phyloP scores from a whole-genome alignment of 2,113 vertebrate genomes.

The Dinomys branickii region DNA sequence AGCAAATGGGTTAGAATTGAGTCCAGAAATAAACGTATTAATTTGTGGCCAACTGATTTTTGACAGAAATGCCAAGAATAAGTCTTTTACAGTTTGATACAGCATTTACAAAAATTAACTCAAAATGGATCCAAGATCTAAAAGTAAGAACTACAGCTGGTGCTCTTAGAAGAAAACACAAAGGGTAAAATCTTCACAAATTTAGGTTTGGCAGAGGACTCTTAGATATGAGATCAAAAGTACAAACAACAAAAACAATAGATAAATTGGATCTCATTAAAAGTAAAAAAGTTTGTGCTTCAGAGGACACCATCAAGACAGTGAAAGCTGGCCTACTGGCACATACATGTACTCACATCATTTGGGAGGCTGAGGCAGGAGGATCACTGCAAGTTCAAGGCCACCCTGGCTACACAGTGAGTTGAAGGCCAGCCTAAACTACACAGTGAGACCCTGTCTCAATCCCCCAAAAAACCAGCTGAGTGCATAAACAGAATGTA shows the following conservation, averaged over 20 bases:
- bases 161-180: neutral
- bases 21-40: neutral
- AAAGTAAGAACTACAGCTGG: conserved; percentile 39
- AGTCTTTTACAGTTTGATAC: neutral
- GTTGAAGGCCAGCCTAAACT: neutral
- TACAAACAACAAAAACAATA: neutral
- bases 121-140: neutral
- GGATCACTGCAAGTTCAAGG: neutral
- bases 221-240: neutral
- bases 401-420: neutral
- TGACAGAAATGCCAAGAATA: neutral
- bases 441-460: neutral
- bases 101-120: neutral
- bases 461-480: neutral
- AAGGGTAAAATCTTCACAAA: neutral
- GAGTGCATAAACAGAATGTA: neutral
- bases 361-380: neutral
- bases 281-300: neutral
- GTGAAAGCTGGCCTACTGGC: neutral
- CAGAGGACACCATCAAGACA: neutral
- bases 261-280: neutral
- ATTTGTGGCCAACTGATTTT: neutral
- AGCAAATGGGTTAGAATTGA: neutral
- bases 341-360: neutral
- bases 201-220: neutral